phyloP scores from a whole-genome alignment of 2,797 vertebrate genomes.

The Tolypeutes matacus region DNA sequence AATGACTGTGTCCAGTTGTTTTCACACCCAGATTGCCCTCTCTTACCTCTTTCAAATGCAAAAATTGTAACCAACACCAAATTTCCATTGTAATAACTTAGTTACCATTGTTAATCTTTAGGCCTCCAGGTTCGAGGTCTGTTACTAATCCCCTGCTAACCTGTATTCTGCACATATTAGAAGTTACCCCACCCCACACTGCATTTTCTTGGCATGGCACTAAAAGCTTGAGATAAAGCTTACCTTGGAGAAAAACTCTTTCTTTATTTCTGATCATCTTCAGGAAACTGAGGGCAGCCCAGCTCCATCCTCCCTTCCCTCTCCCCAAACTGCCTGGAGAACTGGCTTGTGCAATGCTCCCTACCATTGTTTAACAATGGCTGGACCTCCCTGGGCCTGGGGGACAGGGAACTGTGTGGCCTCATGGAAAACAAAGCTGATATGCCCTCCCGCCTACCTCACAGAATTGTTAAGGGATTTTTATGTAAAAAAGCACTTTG shows the following conservation, averaged over 20 bases:
- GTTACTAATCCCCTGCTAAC: not conserved
- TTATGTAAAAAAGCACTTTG: not conserved
- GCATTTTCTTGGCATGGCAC: not conserved
- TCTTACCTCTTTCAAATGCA: not conserved
- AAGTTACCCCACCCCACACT: not conserved
- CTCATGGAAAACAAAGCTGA: not conserved
- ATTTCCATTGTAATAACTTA: not conserved
- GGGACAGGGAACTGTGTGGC: not conserved
- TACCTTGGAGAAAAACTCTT: not conserved
- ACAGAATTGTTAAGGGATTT: not conserved
- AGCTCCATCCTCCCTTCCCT: rapidly evolving
- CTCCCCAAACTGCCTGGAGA: rapidly evolving
- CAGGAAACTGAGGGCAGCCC: not conserved
- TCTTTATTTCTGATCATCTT: not conserved
- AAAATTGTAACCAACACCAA: not conserved
- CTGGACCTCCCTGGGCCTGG: rapidly evolving
- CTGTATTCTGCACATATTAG: not conserved
- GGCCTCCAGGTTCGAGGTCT: not conserved
- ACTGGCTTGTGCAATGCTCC: rapidly evolving
- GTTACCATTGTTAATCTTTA: constrained; percentile 45
- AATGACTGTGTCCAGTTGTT: too few relatives aligned
- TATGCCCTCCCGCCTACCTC: not conserved
- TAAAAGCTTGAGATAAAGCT: not conserved
- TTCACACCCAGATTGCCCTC: not conserved
- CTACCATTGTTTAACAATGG: too few relatives aligned